phyloP scores from a whole-genome alignment of 2,113 vertebrate genomes.

The Coptodon rendalli region DNA sequence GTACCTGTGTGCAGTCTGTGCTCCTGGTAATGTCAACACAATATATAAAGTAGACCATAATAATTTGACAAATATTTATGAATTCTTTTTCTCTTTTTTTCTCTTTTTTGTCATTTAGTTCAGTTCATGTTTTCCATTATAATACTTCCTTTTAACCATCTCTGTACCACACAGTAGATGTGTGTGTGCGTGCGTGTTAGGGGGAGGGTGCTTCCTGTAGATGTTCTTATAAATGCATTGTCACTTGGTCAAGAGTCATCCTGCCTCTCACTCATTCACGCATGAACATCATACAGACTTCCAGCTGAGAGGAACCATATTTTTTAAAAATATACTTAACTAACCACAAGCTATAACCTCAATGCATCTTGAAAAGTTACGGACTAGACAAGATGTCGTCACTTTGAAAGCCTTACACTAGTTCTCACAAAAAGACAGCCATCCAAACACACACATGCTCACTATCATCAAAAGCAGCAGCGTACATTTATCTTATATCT shows the following conservation, averaged over 20 bases:
- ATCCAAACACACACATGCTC: not conserved
- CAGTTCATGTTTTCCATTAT: not conserved
- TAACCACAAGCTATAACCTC: not conserved
- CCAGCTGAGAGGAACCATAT: not conserved
- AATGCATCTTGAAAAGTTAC: not conserved
- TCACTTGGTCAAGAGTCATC: not conserved
- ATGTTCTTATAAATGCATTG: not conserved
- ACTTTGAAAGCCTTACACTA: not conserved
- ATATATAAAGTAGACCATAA: not conserved
- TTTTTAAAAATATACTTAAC: not conserved
- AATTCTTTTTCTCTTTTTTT: not conserved
- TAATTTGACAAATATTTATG: not conserved
- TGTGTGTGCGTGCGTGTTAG: not conserved
- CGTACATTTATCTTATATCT: conserved; percentile 11
- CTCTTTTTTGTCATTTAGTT: not conserved
- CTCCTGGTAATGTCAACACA: not conserved
- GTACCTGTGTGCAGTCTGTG: not conserved
- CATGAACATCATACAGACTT: not conserved
- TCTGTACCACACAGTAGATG: not conserved
- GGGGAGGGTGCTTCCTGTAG: not conserved
- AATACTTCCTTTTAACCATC: not conserved
- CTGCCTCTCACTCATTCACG: not conserved
- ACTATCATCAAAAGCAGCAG: not conserved
- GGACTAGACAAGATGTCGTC: not conserved
- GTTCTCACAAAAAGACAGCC: not conserved